Conservation (phyloP, 2,797 vertebrate genomes). For the Ctenopoma kingsleyae region DNA sequence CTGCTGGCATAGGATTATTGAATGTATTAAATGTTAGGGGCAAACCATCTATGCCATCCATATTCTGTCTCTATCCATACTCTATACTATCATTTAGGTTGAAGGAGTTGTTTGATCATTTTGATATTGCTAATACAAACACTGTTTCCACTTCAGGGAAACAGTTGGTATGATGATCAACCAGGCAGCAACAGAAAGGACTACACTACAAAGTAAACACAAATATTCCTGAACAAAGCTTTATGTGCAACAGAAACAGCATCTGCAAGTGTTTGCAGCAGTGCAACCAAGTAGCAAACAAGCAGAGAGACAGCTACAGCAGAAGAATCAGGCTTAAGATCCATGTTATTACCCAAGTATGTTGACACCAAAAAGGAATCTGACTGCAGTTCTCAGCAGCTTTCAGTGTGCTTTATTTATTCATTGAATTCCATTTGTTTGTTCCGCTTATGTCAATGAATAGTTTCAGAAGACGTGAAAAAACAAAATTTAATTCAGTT, state of each 20-base stretch:
- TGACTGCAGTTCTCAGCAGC: neutral
- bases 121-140: constrained; percentile 2
- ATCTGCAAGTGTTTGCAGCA: neutral
- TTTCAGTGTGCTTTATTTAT: neutral
- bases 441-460: too few species aligned
- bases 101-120: neutral
- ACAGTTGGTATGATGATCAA: constrained; percentile 3
- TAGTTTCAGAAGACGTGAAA: too few species aligned
- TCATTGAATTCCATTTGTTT: too few species aligned
- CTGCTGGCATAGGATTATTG: too few species aligned
- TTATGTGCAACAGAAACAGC: neutral
- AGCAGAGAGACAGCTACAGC: neutral
- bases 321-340: neutral
- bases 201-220: neutral
- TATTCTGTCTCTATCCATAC: too few species aligned
- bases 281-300: neutral
- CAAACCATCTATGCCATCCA: too few species aligned
- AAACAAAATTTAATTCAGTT: too few species aligned
- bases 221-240: constrained; percentile 9
- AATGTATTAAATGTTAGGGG: too few species aligned
- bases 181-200: neutral
- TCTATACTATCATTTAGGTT: too few species aligned
- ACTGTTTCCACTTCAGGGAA: neutral
- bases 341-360: too few species aligned
- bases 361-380: too few species aligned